Evolutionary conservation across 2,797 vertebrate species (phyloP).

Genomic region (Uromys caudimaculatus): DNA sequence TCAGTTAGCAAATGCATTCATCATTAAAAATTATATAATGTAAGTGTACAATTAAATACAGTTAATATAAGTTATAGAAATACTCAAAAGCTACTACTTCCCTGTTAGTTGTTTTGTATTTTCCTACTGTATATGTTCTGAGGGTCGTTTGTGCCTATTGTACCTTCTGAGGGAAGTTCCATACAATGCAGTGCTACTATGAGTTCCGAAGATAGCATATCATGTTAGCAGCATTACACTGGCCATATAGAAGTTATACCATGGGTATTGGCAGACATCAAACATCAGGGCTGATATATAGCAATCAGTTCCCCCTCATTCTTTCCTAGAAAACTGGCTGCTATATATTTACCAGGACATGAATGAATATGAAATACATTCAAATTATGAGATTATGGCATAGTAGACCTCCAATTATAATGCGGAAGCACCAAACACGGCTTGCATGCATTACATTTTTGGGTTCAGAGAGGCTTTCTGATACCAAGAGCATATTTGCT

Average conservation of each 20-base stretch:
- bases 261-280: not conserved
- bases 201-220: not conserved
- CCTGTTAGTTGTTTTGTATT: not conserved
- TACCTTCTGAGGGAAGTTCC: not conserved
- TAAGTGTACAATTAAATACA: not conserved
- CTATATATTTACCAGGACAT: constrained; percentile 10
- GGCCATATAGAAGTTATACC: not conserved
- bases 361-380: not conserved
- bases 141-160: not conserved
- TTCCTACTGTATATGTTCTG: not conserved
- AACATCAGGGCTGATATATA: not conserved
- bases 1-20: not conserved
- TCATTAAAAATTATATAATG: not conserved
- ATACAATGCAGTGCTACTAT: not conserved
- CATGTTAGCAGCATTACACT: not conserved
- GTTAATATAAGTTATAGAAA: not conserved
- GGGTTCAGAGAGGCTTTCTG: not conserved
- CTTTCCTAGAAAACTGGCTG: not conserved
- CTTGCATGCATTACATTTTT: not conserved
- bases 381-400: not conserved
- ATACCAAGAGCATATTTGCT: not conserved
- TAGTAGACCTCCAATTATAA: not conserved
- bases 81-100: not conserved
- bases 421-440: not conserved
- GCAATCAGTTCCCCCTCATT: not conserved